Evolutionary conservation across 2,113 vertebrate species (phyloP), one percentile per base, ranked within the genome.

Genomic region (Oreocharis arfaki): DNA sequence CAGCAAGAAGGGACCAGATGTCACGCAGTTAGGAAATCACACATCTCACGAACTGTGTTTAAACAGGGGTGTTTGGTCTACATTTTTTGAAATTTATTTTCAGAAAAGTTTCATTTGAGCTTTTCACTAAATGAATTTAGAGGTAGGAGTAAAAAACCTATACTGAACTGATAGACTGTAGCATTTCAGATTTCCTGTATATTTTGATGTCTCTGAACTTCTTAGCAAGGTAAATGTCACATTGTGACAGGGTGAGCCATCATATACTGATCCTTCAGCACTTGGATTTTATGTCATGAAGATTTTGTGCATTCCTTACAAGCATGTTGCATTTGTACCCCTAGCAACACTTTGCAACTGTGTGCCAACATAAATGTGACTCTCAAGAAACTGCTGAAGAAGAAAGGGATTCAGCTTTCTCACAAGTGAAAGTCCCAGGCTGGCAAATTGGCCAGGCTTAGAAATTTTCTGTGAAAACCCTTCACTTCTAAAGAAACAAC

Each of bases 101-200:
- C 75, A 87, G 16, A 64, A 70, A 68, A 79, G 21, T 85, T 84
- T 70, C 28, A 26, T 11, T 23, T 33, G 19, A 85, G 22, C 63
- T 57, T 82, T 84, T 85, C 53, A 65, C 26, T 33, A 49, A 42
- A 55, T 8, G 75, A 68, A 71, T 21, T 7, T 6, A 49, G 28
- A 35, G 16, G 11, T 22, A 35, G 33, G 28, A 87, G 30, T 17
- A 33, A 64, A 83, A 95, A 75, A 71, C 60, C 68, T 59, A 35
- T 20, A 70, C 21, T 21, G 61, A 77, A 80, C 30, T 33, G 30
- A 71, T 0, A 41, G 55, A 68, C 10, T 0, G 0, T 2, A 63
- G 26, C 27, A 77, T 71, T 91, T 71, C 68, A 71, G 20, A 52
- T 52, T 69, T 65, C 55, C 5, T 13, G 14, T 17, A 1, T 23